Base-by-base conservation (phyloP, 2,113 vertebrate genomes). In the Leucopsar rothschildi region DNA sequence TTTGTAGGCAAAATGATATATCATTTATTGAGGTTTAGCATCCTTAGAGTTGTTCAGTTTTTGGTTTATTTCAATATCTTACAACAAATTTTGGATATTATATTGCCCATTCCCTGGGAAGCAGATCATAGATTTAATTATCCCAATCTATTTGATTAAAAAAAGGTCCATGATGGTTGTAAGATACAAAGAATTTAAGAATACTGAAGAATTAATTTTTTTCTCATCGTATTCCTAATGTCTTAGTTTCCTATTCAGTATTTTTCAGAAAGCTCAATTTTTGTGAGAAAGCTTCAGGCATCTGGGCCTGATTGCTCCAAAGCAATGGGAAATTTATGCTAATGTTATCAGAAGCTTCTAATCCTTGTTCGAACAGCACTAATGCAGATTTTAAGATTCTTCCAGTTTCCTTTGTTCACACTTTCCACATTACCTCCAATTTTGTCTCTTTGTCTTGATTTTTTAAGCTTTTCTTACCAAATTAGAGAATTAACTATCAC, bases 361-460 rank as follows among this genome's bases (percentile, higher is more conserved):
- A 73, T 70, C 57, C 59, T 17, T 52, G 22, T 86, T 86, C 2
- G 0, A 79, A 64, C n/a, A 57, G 16, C 12, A 40, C 18, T 63
- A 77, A 77, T 88, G 60, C 63, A 77, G 75, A 76, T 90, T 82
- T 89, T 85, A 68, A 87, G 65, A 89, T 93, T 85, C 73, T 61
- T 92, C 29, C 21, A 50, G 17, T 69, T 42, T 85, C 15, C 35
- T 87, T 91, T 85, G 12, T 76, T 87, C 40, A 23, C 37, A 23
- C n/a, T 87, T 93, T 87, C 25, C 61, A 69, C 37, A 59, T 85
- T 75, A 63, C 31, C 25, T 60, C 82, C 9, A 44, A 11, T 73
- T 87, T 94, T 57, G 15, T 39, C 63, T 39, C 37, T 85, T 76
- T 69, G 47, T 8, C 15, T 79, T 79, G 31, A 39, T 27, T 86